Evolutionary conservation across 1,140 invertebrate genomes (phyloP), one percentile per base, ranked within the genome.

Genomic region (Pseudomyrmex pallidus): DNA sequence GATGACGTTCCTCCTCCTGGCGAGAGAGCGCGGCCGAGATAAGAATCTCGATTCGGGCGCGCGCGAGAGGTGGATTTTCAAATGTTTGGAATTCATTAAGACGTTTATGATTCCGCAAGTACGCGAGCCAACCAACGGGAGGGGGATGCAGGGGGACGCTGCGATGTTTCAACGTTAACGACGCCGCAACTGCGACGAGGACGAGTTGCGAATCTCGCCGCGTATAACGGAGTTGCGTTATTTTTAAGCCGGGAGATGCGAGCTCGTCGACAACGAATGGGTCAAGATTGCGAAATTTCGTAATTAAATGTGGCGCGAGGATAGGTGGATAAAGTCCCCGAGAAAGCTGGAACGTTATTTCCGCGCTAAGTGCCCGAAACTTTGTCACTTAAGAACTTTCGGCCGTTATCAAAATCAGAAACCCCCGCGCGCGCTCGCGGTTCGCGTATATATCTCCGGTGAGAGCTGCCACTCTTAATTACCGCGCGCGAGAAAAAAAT

Each of bases 361-460:
- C 77, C 52, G 25, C 56, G 17, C 74, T 54, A 85, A 70, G 48
- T 63, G 44, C 17, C 74, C 62, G 78, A 89, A 89, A 89, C 80
- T 89, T 89, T 78, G 88, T 89, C 87, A 83, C 85, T 89, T 80
- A 85, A 76, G 63, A 89, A 89, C 66, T 89, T 80, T 67, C 50
- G 20, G 66, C 64, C 57, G 82, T 73, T 89, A 89, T 89, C 87
- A 64, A 89, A 87, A 89, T 89, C 57, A 73, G 82, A 35, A 35
- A 35, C 35, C 35, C 35, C 35, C 35, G 35, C 35, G 35, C 62
- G 56, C 72, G 48, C 25, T 86, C 84, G 62, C 54, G 25, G 84
- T 67, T 74, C 63, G 67, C 88, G 84, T 74, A 52, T 74, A 74
- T 66, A 54, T 74, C 35, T 35, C 57, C 68, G 74, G 63, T 82